Evolutionary conservation across 2,113 vertebrate species (phyloP).

Genomic region (Platysteira castanea): DNA sequence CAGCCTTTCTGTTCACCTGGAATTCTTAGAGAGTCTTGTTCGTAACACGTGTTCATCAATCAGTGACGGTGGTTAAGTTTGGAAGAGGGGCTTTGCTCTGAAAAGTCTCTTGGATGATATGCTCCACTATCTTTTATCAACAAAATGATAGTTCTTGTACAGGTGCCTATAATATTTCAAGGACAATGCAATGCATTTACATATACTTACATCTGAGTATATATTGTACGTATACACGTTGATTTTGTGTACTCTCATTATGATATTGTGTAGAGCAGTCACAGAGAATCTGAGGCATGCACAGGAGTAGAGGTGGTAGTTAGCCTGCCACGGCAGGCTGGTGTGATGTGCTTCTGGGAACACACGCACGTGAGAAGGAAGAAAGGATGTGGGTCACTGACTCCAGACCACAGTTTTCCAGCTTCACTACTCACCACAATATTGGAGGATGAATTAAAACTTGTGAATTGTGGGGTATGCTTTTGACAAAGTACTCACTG

Average conservation of each 20-base stretch:
- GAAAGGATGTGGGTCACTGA: neutral
- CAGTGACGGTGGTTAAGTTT: neutral
- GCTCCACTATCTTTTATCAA: neutral
- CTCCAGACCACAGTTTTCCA: neutral
- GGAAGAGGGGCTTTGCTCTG: neutral
- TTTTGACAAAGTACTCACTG: neutral
- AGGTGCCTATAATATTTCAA: neutral
- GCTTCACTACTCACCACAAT: neutral
- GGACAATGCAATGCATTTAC: neutral
- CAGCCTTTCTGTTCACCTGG: neutral
- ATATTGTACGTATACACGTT: rapidly evolving
- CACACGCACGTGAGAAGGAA: rapidly evolving
- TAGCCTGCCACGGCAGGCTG: neutral
- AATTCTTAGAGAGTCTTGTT: neutral
- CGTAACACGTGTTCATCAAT: rapidly evolving
- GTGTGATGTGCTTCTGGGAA: neutral
- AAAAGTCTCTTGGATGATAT: neutral
- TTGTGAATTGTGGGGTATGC: neutral
- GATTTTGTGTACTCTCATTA: neutral
- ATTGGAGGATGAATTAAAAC: neutral
- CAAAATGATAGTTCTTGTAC: neutral
- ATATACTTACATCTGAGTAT: neutral
- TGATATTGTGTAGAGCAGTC: neutral
- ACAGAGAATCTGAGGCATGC: rapidly evolving
- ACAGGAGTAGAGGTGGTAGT: neutral